phyloP scores from a whole-genome alignment of 1,140 invertebrate genomes.

The Macrotrachela quadricornifera region DNA sequence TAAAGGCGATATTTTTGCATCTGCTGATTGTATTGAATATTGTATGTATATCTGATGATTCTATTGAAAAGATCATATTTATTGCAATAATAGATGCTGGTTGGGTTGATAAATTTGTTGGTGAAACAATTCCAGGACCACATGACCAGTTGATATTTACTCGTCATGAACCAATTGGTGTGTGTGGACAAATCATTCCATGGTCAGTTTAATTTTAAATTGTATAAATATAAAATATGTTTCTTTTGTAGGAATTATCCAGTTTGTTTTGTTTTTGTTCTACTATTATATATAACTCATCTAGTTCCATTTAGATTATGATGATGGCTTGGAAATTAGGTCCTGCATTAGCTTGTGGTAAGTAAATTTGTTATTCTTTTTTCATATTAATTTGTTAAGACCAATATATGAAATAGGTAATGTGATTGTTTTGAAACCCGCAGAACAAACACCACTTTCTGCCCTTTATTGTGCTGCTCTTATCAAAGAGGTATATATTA shows the following conservation, averaged over 20 bases:
- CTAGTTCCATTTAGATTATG: conserved; percentile 45
- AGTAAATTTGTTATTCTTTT: too few relatives aligned
- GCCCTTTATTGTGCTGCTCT: conserved; percentile 57
- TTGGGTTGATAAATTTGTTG: conserved; percentile 70
- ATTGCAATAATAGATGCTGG: conserved; percentile 45
- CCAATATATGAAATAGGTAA: too few relatives aligned
- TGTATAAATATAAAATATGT: too few relatives aligned
- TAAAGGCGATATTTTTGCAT: conserved; percentile 14
- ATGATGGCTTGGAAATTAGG: conserved; percentile 91
- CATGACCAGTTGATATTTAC: conserved; percentile 70
- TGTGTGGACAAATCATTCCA: conserved; percentile 84
- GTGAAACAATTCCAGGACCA: conserved; percentile 62
- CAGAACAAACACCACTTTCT: conserved; percentile 75
- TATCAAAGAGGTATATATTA: conserved; percentile 38
- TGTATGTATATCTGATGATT: neutral
- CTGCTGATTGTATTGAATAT: conserved; percentile 14
- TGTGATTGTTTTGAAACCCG: conserved; percentile 66
- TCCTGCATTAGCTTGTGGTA: conserved; percentile 60
- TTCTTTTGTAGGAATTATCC: too few relatives aligned
- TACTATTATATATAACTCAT: too few relatives aligned
- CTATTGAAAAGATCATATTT: too few relatives aligned
- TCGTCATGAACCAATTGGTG: conserved; percentile 79
- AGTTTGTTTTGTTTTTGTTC: too few relatives aligned
- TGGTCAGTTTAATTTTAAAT: conserved; percentile 35
- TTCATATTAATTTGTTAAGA: too few relatives aligned